These are phyloP conservation scores for Tichodroma muraria DNA, from an alignment of 2,113 vertebrate genomes.

Conservation along the genomic window DNA sequence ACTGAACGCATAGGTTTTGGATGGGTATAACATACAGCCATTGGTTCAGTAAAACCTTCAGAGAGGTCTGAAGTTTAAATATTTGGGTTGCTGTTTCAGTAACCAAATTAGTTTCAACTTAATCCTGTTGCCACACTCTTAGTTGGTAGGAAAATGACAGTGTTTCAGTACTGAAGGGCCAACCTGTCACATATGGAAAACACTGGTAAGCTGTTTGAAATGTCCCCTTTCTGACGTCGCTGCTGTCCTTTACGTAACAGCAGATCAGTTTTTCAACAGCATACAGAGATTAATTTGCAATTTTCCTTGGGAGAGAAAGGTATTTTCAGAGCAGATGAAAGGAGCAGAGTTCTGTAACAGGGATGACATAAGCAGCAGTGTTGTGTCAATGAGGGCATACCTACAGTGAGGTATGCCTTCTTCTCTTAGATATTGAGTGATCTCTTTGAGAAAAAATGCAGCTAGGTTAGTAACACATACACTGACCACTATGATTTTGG, in stretches of 20 bases:
- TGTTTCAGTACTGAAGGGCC: background rate
- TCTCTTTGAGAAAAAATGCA: background rate
- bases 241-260: background rate
- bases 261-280: background rate
- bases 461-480: background rate
- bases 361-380: background rate
- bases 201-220: background rate
- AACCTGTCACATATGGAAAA: background rate
- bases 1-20: rapidly evolving
- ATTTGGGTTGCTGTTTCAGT: background rate
- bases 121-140: rapidly evolving
- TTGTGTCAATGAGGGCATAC: background rate
- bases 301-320: background rate
- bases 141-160: rapidly evolving
- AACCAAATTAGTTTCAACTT: background rate
- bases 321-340: constrained; percentile 3
- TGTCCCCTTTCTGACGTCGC: background rate
- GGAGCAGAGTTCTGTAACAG: background rate
- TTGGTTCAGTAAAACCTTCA: background rate
- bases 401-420: background rate
- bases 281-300: background rate
- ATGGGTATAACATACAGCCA: background rate
- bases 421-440: background rate
- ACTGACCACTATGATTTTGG: background rate
- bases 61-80: background rate